A percentile compares a stretch with the other conserved stretches of the same genome.
Evolutionary conservation across 2,797 vertebrate species (phyloP).

Genomic region (Chromis chromis): DNA sequence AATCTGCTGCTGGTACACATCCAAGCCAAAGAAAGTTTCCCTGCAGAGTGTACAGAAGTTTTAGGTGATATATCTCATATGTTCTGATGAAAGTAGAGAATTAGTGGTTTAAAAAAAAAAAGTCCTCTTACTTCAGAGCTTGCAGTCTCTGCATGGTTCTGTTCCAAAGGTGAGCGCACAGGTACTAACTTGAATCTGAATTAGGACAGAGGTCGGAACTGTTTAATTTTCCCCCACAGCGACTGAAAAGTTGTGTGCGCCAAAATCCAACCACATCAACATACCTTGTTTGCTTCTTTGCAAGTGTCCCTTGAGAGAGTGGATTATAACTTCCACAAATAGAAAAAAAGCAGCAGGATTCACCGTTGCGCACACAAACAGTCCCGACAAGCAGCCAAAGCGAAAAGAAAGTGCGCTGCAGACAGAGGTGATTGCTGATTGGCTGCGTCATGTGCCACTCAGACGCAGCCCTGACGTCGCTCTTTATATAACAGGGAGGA

Average conservation of each 20-base stretch:
- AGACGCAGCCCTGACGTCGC: neutral
- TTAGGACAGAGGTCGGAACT: conserved; percentile 15
- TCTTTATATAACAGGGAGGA: conserved; percentile 36
- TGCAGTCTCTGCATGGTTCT: conserved; percentile 64
- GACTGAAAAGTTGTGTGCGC: neutral
- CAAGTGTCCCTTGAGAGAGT: neutral
- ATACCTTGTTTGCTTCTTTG: conserved; percentile 24
- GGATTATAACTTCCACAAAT: neutral
- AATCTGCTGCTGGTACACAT: conserved; percentile 59
- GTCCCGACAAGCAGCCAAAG: too few relatives aligned
- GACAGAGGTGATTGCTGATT: conserved; percentile 27
- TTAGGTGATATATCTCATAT: neutral
- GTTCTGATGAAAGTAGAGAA: neutral
- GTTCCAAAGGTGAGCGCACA: neutral
- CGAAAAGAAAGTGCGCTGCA: neutral
- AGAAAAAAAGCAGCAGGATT: too few relatives aligned
- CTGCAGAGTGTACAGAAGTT: conserved; percentile 47
- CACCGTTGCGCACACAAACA: neutral
- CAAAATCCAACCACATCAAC: neutral
- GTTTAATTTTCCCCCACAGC: neutral
- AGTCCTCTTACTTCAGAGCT: conserved; percentile 60
- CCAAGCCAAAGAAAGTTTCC: conserved; percentile 67
- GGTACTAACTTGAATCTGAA: neutral
- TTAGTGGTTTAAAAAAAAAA: too few relatives aligned
- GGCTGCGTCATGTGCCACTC: conserved; percentile 6